These are phyloP conservation scores for Bombus waltoni DNA, from an alignment of 1,140 invertebrate species.

Conservation along the genomic window DNA sequence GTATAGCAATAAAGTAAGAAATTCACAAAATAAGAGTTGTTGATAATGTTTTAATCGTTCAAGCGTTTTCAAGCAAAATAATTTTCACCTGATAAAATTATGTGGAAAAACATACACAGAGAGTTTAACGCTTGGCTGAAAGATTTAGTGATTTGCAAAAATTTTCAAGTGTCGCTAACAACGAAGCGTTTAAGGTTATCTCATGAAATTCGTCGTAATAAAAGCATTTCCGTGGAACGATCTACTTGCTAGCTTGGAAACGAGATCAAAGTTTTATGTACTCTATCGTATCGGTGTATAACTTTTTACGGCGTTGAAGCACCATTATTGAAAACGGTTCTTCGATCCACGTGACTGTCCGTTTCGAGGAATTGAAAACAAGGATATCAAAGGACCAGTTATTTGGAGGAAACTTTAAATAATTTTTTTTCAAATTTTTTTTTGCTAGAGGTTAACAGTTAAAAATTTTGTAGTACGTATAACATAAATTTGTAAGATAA, in stretches of 20 bases:
- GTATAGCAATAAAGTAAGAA: neutral
- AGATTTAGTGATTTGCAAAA: neutral
- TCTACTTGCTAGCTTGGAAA: constrained; percentile 22
- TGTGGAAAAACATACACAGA: neutral
- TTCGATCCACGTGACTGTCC: neutral
- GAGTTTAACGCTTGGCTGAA: neutral
- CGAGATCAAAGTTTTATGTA: constrained; percentile 34
- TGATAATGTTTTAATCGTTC: neutral
- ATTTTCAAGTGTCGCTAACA: neutral
- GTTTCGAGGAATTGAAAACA: constrained; percentile 10
- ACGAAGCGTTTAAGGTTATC: neutral
- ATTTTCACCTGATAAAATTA: neutral
- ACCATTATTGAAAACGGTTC: constrained; percentile 31
- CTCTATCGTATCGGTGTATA: constrained; percentile 16
- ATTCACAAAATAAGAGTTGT: neutral
- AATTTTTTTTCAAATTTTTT: too few species aligned
- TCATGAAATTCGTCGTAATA: constrained; percentile 17
- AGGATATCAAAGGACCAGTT: neutral
- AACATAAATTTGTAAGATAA: too few species aligned
- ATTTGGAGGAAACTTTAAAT: neutral
- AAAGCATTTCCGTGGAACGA: constrained; percentile 24
- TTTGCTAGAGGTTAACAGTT: too few species aligned
- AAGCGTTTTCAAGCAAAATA: neutral
- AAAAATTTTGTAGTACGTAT: too few species aligned
- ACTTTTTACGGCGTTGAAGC: constrained; percentile 29